Evolutionary conservation across 2,113 vertebrate species (phyloP).

Genomic region (Cygnus buccinator): DNA sequence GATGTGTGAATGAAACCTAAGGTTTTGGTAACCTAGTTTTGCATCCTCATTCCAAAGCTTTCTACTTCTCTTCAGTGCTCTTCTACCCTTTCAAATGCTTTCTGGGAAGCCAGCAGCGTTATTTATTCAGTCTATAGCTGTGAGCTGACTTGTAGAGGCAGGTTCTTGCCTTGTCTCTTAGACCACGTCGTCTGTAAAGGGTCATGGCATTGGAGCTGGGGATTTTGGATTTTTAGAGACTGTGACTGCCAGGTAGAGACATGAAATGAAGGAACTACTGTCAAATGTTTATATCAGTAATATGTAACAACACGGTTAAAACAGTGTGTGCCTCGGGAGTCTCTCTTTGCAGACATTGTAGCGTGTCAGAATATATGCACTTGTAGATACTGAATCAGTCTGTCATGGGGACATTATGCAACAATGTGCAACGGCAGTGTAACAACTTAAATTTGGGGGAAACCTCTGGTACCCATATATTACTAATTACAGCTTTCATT

Average conservation of each 20-base stretch:
- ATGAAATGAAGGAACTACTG: not conserved
- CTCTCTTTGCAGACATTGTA: constrained; percentile 14
- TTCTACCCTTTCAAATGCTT: not conserved
- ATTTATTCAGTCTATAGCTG: not conserved
- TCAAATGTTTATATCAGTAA: not conserved
- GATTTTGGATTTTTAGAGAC: not conserved
- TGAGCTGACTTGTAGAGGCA: not conserved
- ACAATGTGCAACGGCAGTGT: not conserved
- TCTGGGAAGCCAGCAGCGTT: not conserved
- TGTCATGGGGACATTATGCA: not conserved
- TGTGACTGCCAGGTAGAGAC: not conserved
- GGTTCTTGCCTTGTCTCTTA: not conserved
- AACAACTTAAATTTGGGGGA: not conserved
- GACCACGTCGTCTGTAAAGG: not conserved
- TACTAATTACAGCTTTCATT: not conserved
- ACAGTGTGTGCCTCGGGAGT: not conserved
- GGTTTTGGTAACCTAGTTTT: not conserved
- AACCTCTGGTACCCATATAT: not conserved
- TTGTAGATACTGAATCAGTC: not conserved
- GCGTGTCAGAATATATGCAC: not conserved
- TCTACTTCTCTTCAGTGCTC: not conserved
- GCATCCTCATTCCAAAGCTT: not conserved
- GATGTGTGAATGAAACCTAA: not conserved
- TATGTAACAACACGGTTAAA: not conserved
- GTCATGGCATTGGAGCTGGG: not conserved